Conservation (phyloP, 2,113 vertebrate genomes). For the Campylomormyrus numenius region DNA sequence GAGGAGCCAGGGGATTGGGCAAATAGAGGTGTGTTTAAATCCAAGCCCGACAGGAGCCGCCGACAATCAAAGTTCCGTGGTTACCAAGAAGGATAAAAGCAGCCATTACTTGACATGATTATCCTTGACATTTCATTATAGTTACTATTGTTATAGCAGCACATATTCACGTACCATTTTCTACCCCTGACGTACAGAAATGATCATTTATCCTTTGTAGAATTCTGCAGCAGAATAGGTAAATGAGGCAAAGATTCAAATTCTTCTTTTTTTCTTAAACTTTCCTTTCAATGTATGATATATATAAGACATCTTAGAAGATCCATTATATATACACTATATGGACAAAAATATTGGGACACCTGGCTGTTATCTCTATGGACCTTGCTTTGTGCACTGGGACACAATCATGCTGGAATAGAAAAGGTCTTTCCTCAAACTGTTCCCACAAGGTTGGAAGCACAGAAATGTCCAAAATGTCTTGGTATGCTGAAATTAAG, state of each 20-base stretch:
- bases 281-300: background rate
- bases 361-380: too few relatives aligned
- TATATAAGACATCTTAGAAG: too few relatives aligned
- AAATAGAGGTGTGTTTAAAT: background rate
- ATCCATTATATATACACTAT: too few relatives aligned
- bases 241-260: background rate
- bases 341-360: too few relatives aligned
- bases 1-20: background rate
- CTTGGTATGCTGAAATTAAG: background rate
- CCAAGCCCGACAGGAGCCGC: background rate
- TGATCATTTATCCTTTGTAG: background rate
- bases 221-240: background rate
- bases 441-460: background rate
- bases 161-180: background rate
- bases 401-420: background rate
- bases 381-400: background rate
- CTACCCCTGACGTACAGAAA: background rate
- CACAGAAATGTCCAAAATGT: background rate
- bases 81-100: background rate
- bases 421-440: background rate
- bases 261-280: background rate
- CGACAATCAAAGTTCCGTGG: background rate
- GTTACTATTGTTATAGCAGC: background rate
- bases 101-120: background rate
- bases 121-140: background rate